Conservation (phyloP, 1,140 invertebrate genomes). For the Polypedilum vanderplanki region DNA sequence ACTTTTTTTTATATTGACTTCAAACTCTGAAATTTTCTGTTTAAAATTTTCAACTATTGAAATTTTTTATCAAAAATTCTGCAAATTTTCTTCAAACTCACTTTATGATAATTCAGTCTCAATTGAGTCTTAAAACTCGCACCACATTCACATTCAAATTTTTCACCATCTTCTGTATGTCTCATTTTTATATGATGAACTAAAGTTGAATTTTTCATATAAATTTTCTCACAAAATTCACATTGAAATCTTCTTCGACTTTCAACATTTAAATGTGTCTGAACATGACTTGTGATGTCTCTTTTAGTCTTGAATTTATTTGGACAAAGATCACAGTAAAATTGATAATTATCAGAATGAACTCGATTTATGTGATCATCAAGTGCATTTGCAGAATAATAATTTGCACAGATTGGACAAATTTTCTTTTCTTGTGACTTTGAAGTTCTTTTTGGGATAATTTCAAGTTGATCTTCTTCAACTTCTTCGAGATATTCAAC, state of each 20-base stretch:
- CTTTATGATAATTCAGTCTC: neutral
- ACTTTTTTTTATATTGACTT: too few relatives aligned
- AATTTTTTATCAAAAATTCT: too few relatives aligned
- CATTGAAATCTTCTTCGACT: neutral
- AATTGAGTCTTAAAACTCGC: neutral
- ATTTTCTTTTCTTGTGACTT: neutral
- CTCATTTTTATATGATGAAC: neutral
- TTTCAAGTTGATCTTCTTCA: neutral
- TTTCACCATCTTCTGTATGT: neutral
- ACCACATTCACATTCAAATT: neutral
- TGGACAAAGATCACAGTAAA: neutral
- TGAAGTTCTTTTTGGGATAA: neutral
- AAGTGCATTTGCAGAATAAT: neutral
- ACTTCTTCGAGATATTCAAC: neutral
- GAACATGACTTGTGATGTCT: neutral
- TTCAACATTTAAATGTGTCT: neutral
- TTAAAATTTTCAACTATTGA: too few relatives aligned
- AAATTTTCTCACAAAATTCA: slow-evolving; percentile 12
- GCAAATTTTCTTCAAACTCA: neutral
- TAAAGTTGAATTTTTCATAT: slow-evolving; percentile 20
- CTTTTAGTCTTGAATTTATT: neutral
- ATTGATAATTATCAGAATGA: neutral
- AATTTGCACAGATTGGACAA: neutral
- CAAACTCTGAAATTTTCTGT: too few relatives aligned
- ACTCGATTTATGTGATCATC: neutral